phyloP scores from a whole-genome alignment of 1,140 invertebrate species.

The Drosophila orosa region DNA sequence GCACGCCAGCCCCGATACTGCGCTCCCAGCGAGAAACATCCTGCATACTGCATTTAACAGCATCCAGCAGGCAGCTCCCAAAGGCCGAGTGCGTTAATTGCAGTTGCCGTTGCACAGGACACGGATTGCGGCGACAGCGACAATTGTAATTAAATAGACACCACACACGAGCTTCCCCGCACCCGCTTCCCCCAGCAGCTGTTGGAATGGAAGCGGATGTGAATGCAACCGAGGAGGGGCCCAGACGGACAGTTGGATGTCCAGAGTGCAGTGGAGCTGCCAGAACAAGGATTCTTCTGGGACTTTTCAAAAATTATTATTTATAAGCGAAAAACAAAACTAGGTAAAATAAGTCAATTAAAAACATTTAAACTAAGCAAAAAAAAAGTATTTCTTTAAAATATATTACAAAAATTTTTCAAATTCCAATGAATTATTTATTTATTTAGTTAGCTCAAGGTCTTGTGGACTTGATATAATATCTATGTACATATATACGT shows the following conservation, averaged over 20 bases:
- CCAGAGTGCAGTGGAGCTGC: not conserved
- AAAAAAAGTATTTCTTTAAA: not conserved
- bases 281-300: conserved; percentile 4
- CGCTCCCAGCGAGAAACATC: conserved; percentile 26
- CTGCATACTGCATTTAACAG: conserved; percentile 27
- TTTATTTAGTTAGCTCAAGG: too few relatives aligned
- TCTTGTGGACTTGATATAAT: not conserved
- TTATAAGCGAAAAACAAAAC: not conserved
- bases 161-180: conserved; percentile 54
- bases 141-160: conserved; percentile 84
- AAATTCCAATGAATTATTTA: not conserved
- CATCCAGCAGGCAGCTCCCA: conserved; percentile 18
- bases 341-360: not conserved
- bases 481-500: not conserved
- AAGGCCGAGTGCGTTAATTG: conserved; percentile 66
- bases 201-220: conserved; percentile 7
- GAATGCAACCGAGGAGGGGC: conserved; percentile 4
- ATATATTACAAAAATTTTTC: not conserved
- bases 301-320: not conserved
- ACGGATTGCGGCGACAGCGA: conserved; percentile 78
- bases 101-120: conserved; percentile 64
- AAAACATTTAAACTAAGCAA: not conserved
- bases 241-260: not conserved
- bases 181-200: not conserved
- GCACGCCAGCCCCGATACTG: conserved; percentile 18